phyloP scores from a whole-genome alignment of 2,113 vertebrate species.

The Coregonus clupeaformis region DNA sequence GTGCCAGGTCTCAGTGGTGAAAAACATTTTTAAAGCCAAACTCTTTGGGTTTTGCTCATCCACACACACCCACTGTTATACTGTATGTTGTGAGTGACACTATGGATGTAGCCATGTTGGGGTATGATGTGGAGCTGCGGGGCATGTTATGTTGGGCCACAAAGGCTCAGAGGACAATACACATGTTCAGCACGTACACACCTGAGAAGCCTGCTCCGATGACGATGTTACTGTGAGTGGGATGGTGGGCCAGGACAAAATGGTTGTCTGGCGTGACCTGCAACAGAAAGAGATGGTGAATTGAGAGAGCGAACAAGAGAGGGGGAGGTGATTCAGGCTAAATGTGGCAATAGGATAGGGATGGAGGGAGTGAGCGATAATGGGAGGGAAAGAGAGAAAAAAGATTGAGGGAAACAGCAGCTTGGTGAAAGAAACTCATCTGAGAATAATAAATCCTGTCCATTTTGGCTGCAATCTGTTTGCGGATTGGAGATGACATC shows the following conservation, averaged over 20 bases:
- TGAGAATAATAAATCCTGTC: slow-evolving; percentile 15
- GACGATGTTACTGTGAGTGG: background rate
- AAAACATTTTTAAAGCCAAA: background rate
- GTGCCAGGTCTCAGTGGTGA: background rate
- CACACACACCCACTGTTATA: background rate
- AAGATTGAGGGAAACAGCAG: background rate
- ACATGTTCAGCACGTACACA: background rate
- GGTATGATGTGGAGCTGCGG: too few relatives aligned
- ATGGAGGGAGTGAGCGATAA: background rate
- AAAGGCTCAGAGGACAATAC: too few relatives aligned
- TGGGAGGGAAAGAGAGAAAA: background rate
- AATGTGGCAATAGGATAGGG: background rate
- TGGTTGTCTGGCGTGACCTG: slow-evolving; percentile 20
- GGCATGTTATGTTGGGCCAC: too few relatives aligned
- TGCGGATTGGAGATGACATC: too few relatives aligned
- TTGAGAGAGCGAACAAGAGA: slow-evolving; percentile 6
- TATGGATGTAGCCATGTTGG: too few relatives aligned
- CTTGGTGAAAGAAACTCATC: background rate
- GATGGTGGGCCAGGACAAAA: slow-evolving; percentile 1
- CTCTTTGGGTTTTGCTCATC: background rate
- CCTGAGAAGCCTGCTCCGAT: background rate
- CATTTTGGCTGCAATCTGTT: background rate
- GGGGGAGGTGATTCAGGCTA: background rate
- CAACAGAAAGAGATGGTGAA: slow-evolving; percentile 25
- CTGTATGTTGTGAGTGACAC: too few relatives aligned